Evolutionary conservation across 2,113 vertebrate species (phyloP).

Genomic region (Channa argus): DNA sequence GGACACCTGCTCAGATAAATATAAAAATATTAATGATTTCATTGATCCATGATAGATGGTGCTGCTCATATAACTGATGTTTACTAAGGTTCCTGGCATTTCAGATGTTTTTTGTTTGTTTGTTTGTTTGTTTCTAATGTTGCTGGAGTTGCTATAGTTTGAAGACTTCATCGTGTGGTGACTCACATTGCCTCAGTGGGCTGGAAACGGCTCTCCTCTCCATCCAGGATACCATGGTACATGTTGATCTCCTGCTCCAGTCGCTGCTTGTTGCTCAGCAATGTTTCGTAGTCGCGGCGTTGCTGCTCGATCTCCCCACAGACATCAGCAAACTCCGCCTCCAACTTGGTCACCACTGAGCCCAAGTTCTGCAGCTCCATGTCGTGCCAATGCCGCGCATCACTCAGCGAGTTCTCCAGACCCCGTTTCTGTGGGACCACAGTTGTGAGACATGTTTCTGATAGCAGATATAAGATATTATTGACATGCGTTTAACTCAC

Average conservation of each 20-base stretch:
- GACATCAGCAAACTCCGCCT: constrained; percentile 90
- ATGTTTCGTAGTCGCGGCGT: constrained; percentile 85
- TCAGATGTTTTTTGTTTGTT: no score
- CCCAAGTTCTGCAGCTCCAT: constrained; percentile 94
- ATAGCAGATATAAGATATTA: neutral
- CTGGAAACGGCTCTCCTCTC: constrained; percentile 87
- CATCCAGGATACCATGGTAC: constrained; percentile 92
- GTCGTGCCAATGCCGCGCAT: constrained; percentile 92
- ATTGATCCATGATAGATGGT: no score
- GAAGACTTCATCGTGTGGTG: no score
- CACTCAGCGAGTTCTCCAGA: constrained; percentile 90
- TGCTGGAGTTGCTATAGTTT: no score
- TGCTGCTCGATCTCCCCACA: constrained; percentile 89
- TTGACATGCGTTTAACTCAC: constrained; percentile 65
- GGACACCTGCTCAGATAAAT: constrained; percentile 51
- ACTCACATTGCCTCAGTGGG: constrained; percentile 54
- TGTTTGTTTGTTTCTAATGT: no score
- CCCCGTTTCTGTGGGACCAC: constrained; percentile 87
- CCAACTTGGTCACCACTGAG: constrained; percentile 89
- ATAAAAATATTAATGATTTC: neutral
- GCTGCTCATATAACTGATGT: no score
- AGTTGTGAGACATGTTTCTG: neutral
- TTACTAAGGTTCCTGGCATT: no score
- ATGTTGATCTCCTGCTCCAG: constrained; percentile 89
- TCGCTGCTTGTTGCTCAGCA: constrained; percentile 86